Conservation (phyloP, 2,888 invertebrate species). For the Pyrocoelia pectoralis region DNA sequence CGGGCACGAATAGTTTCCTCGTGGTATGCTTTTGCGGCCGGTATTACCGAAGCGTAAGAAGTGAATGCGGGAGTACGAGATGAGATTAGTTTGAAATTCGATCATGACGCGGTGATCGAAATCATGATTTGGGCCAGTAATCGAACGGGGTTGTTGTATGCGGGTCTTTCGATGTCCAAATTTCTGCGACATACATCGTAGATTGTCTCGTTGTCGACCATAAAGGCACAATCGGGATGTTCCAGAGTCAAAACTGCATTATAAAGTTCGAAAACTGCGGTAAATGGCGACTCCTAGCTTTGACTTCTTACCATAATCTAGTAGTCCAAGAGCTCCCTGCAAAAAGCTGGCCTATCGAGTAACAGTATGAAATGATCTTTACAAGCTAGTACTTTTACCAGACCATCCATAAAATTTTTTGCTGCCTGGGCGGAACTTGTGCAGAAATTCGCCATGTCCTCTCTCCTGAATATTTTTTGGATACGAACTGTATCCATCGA, state of each 20-base stretch:
- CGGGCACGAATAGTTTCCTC: conserved; percentile 65
- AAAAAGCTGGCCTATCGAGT: no score
- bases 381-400: no score
- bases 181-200: conserved; percentile 67
- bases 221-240: conserved; percentile 70
- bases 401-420: no score
- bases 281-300: conserved; percentile 72
- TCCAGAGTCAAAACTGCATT: conserved; percentile 60
- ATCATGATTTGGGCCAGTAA: conserved; percentile 65
- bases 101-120: conserved; percentile 68
- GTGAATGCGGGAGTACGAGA: conserved; percentile 70
- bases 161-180: conserved; percentile 68
- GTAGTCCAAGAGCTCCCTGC: no score
- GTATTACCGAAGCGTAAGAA: conserved; percentile 68
- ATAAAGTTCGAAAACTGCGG: conserved; percentile 60
- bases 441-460: no score
- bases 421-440: no score
- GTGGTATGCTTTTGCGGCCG: conserved; percentile 67
- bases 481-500: no score
- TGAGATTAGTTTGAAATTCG: conserved; percentile 67
- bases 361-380: no score
- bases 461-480: no score
- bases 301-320: conserved; percentile 93
- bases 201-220: conserved; percentile 61
- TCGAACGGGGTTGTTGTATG: conserved; percentile 71